Conservation (phyloP, 92 coral and sea anemone genomes). For the Phymanthus crucifer region DNA sequence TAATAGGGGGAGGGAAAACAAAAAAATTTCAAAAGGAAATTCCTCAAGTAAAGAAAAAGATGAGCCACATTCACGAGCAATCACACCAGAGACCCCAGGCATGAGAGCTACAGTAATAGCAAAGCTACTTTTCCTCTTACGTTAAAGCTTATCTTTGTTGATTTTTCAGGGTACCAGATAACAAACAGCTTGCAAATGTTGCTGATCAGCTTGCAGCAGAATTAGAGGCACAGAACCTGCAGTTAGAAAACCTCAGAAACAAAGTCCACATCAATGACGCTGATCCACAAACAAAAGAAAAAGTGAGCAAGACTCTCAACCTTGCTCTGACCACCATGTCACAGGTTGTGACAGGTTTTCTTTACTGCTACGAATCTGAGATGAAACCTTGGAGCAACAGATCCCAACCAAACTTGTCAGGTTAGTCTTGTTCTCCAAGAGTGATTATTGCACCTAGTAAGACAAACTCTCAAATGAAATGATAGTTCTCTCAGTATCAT, state of each 20-base stretch:
- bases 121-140: too few relatives aligned
- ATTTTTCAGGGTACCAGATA: slow-evolving; percentile 75
- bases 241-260: slow-evolving; percentile 68
- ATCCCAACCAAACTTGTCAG: slow-evolving; percentile 78
- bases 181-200: slow-evolving; percentile 70
- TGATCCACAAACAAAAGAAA: slow-evolving; percentile 77
- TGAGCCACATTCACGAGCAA: too few relatives aligned
- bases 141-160: too few relatives aligned
- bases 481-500: too few relatives aligned
- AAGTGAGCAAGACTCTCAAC: slow-evolving; percentile 75
- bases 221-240: slow-evolving; percentile 78
- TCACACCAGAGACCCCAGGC: too few relatives aligned
- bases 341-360: slow-evolving; percentile 87
- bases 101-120: too few relatives aligned
- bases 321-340: slow-evolving; percentile 86
- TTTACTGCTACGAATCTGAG: slow-evolving; percentile 90
- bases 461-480: too few relatives aligned
- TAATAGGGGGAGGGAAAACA: too few relatives aligned
- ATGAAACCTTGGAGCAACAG: slow-evolving; percentile 96
- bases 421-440: slow-evolving; percentile 28
- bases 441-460: too few relatives aligned
- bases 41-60: too few relatives aligned
- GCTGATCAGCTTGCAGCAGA: slow-evolving; percentile 84
- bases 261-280: slow-evolving; percentile 63
- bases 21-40: too few relatives aligned